These are phyloP conservation scores for Plagiodera versicolora DNA, from an alignment of 2,888 invertebrate genomes.

Conservation along the genomic window DNA sequence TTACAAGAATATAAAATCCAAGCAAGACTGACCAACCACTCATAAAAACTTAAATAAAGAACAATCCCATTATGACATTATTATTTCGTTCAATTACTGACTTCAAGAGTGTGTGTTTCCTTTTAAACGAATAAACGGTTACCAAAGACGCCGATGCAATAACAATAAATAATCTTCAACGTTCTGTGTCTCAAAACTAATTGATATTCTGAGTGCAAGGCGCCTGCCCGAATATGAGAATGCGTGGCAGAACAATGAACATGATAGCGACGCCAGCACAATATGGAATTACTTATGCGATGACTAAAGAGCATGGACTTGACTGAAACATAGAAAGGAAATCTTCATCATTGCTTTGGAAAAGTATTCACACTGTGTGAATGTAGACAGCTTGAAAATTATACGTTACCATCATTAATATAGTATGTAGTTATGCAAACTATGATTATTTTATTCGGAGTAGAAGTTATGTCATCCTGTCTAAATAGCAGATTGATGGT, in stretches of 20 bases:
- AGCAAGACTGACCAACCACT: no score
- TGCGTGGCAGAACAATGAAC: slow-evolving; percentile 26
- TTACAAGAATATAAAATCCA: no score
- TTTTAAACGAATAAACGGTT: neutral
- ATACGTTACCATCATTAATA: no score
- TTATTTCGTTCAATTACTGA: neutral
- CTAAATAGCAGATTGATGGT: no score
- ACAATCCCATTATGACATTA: neutral
- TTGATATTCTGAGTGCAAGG: slow-evolving; percentile 24
- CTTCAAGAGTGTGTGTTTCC: neutral
- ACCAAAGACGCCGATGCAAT: neutral
- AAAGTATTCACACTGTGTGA: no score
- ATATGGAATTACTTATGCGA: slow-evolving; percentile 18
- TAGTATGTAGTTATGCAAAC: no score
- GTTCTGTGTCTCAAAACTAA: slow-evolving; percentile 15
- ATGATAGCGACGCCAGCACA: slow-evolving; percentile 19
- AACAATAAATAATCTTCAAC: slow-evolving; percentile 7
- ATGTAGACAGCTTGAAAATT: no score
- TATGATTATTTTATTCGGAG: no score
- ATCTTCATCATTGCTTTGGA: no score
- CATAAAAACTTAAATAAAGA: no score
- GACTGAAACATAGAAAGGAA: neutral
- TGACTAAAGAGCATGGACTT: neutral
- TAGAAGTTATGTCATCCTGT: no score
- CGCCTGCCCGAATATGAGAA: slow-evolving; percentile 21